Evolutionary conservation across 2,888 invertebrate species (phyloP).

Genomic region (Conus canariensis): DNA sequence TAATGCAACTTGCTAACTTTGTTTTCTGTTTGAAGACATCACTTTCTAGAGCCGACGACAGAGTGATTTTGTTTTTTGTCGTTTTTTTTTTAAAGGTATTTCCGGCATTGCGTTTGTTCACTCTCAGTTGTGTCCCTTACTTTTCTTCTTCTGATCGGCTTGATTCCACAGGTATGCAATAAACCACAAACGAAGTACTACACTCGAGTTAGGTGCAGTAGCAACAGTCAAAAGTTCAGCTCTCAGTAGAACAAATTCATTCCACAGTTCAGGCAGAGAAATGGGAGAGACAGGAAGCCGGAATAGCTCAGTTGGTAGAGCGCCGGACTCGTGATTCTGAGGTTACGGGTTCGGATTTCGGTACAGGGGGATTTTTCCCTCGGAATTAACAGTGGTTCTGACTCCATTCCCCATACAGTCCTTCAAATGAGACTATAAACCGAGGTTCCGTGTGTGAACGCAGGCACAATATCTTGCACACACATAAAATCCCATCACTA

Average conservation of each 20-base stretch:
- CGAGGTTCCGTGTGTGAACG: too few species aligned
- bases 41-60: not conserved
- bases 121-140: constrained; percentile 1
- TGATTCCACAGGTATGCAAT: not conserved
- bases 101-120: not conserved
- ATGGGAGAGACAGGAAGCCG: not conserved
- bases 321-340: too few species aligned
- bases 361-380: too few species aligned
- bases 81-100: not conserved
- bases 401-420: too few species aligned
- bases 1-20: not conserved
- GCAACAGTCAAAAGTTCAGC: too few species aligned
- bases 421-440: too few species aligned
- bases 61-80: not conserved
- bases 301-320: too few species aligned
- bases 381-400: too few species aligned
- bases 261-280: not conserved
- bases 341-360: too few species aligned
- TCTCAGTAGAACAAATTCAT: not conserved
- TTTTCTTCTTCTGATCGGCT: not conserved
- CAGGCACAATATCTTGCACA: too few species aligned
- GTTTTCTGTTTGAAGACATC: not conserved
- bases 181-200: not conserved
- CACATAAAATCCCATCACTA: too few species aligned
- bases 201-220: too few species aligned